Base-by-base conservation (phyloP, 1,140 invertebrate species). In the Drosophila sturtevanti region DNA sequence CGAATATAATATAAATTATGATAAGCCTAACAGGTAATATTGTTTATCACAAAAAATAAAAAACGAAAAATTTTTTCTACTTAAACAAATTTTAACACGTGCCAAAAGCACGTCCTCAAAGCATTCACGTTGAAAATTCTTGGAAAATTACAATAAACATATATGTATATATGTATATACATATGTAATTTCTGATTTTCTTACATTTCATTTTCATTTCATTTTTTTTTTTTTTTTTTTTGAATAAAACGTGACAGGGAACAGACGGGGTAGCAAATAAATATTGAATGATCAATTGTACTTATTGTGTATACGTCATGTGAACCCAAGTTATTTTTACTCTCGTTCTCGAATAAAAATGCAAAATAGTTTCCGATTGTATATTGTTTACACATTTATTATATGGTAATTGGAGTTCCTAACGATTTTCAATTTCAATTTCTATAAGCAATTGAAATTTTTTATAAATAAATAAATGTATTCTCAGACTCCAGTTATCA, bases 261-360 rank as follows among this genome's bases (percentile, higher is more conserved):
- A 44, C 27, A 52, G 59, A n/a, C n/a, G n/a, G n/a, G n/a, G n/a
- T 38, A 38, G 55, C 54, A 24, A 22, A 41, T 34, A 44, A 60
- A 7, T 35, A 48, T 56, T 16, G 27, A 18, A 10, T 9, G 2
- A 21, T 27, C 27, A 21, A 74, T 48, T 21, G 18, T 3, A 48
- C 58, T 27, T 18, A 22, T 31, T 31, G 27, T 31, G 62, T 67
- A 71, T 72, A 71, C 72, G 72, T 63, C 59, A 67, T 60, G 44
- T 66, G 18, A 14, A 38, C 38, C 58, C 14, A 58, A 4, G 16
- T 3, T 58, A 12, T 2, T 37, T 7, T 16, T 12, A 16, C 11
- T 56, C 16, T 48, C 44, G 63, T 22, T 34, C 38, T 35, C 35
- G 9, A 16, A 48, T 48, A 10, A 9, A 21, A 48, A 48, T 48